Base-by-base conservation (phyloP, 2,888 invertebrate species). In the Drosophila birchii region DNA sequence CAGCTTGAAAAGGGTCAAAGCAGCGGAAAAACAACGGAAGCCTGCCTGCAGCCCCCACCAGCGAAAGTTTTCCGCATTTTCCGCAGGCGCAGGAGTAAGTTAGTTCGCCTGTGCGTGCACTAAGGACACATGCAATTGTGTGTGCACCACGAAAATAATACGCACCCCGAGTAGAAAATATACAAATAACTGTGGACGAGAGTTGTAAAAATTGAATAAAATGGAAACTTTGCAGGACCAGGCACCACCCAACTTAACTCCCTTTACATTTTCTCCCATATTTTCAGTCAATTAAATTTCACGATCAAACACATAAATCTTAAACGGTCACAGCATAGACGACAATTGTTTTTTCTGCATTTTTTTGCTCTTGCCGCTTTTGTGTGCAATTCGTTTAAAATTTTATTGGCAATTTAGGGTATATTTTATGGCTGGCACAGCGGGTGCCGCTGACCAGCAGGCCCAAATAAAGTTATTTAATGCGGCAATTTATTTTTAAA, bases 271-370 rank as follows among this genome's bases (percentile, higher is more conserved):
- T 77, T 72, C 66, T 64, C 80, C 79, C 85, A 87, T 89, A 91
- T 90, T 91, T 91, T 90, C 91, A 91, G 90, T 90, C 91, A 92
- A 92, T 92, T 91, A 91, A 91, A 88, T 90, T 91, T 90, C 86
- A 91, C 84, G 87, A 87, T 88, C 82, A 80, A 76, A 77, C 80
- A 80, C 84, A 90, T 91, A 92, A 91, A 91, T 90, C 83, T 83
- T 80, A 43, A 60, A 55, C 59, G 72, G 60, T 75, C 62, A 41
- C 20, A 32, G 76, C 72, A 81, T 73, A 58, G 73, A 71, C 76
- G 71, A 76, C 79, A 79, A 77, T 75, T 75, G 78, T 64, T 74
- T 77, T 73, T 77, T 44, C 23, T 47, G 34, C 41, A 9, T 43
- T 85, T 62, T 74, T 78, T 79, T 76, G n/a, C 67, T 41, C 54